These are phyloP conservation scores for Meandrina meandrites DNA, from an alignment of 92 coral and sea anemone species.

Conservation along the genomic window DNA sequence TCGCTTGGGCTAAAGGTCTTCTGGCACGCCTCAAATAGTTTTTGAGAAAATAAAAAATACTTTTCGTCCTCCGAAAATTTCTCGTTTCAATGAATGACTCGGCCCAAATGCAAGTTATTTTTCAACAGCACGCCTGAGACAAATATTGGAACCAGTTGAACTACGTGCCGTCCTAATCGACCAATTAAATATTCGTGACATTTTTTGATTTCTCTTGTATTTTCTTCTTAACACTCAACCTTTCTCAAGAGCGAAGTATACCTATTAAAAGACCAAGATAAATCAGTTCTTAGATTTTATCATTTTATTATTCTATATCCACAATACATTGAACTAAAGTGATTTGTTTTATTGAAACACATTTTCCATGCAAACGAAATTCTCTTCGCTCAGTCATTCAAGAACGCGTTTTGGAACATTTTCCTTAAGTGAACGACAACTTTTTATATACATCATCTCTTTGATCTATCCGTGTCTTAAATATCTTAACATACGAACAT, in stretches of 20 bases:
- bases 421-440: background rate
- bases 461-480: constrained; percentile 10
- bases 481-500: constrained; percentile 15
- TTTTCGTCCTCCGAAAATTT: background rate
- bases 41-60: constrained; percentile 9
- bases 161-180: background rate
- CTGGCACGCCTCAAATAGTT: constrained; percentile 43
- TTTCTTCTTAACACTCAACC: background rate
- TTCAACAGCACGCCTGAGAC: background rate
- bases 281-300: constrained; percentile 2
- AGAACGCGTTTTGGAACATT: background rate
- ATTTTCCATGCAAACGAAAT: background rate
- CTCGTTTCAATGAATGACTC: background rate
- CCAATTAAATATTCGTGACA: background rate
- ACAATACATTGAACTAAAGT: constrained; percentile 19
- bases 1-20: constrained; percentile 20
- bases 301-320: constrained; percentile 1
- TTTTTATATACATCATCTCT: background rate
- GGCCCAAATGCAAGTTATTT: background rate
- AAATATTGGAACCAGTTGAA: background rate
- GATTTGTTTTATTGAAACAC: background rate
- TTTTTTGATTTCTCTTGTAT: background rate
- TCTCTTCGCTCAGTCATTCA: constrained; percentile 4
- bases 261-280: background rate
- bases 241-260: constrained; percentile 19